phyloP scores from a whole-genome alignment of 2,888 invertebrate species.

The Dicycla oo region DNA sequence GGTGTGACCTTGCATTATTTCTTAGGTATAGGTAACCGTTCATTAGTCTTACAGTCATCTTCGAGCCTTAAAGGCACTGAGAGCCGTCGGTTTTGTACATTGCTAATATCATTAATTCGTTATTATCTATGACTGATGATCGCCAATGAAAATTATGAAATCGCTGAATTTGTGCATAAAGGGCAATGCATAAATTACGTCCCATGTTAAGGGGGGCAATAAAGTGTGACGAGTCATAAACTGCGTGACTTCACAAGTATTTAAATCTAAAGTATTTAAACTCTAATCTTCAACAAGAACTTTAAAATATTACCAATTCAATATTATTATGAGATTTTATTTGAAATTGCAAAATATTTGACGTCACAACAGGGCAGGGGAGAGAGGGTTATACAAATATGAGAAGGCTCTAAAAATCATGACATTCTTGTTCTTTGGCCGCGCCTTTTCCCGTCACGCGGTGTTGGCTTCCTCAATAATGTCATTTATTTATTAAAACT shows the following conservation, averaged over 20 bases:
- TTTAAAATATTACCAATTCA: not conserved
- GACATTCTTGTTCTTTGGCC: no score
- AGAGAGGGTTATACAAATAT: no score
- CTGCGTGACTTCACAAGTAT: not conserved
- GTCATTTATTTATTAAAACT: no score
- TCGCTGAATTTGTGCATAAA: not conserved
- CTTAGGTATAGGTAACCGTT: not conserved
- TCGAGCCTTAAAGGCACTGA: not conserved
- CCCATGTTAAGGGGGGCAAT: not conserved
- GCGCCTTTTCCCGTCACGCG: no score
- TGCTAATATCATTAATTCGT: no score
- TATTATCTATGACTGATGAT: not conserved
- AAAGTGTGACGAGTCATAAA: not conserved
- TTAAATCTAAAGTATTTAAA: not conserved
- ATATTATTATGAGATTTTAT: not conserved
- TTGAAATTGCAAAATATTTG: no score
- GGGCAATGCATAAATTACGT: not conserved
- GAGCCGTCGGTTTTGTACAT: not conserved
- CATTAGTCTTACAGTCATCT: not conserved
- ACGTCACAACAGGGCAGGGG: no score
- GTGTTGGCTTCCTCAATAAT: no score
- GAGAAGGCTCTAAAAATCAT: not conserved
- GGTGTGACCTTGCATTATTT: not conserved
- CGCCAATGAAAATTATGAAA: not conserved
- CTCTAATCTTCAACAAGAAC: not conserved